Conservation (phyloP, 2,797 vertebrate genomes). For the Gymnoscopelus microlampas region DNA sequence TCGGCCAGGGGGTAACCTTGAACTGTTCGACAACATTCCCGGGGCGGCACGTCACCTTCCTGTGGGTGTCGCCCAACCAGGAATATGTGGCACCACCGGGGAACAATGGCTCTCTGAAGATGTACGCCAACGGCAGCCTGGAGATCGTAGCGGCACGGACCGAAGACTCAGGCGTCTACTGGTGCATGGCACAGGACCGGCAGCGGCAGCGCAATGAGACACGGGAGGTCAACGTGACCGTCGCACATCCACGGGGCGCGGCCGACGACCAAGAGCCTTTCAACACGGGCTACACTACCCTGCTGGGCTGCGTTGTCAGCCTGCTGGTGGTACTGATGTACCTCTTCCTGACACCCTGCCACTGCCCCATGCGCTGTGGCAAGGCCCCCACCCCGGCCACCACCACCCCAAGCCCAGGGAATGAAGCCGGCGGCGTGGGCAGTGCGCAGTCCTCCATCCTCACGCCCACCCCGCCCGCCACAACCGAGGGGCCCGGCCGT, state of each 20-base stretch:
- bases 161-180: conserved; percentile 86
- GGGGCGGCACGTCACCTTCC: conserved; percentile 64
- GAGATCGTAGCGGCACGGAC: conserved; percentile 75
- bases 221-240: conserved; percentile 87
- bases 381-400: conserved; percentile 51
- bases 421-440: conserved; percentile 73
- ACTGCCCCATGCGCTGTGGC: conserved; percentile 74
- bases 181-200: conserved; percentile 85
- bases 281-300: conserved; percentile 92
- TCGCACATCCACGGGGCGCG: conserved; percentile 55
- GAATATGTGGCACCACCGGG: conserved; percentile 86
- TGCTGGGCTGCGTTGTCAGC: conserved; percentile 91
- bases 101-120: conserved; percentile 82
- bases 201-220: conserved; percentile 82
- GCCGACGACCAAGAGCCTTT: conserved; percentile 77
- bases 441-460: conserved; percentile 92
- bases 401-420: conserved; percentile 65
- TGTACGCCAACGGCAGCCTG: conserved; percentile 88
- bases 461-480: conserved; percentile 84
- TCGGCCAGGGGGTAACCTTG: conserved; percentile 77
- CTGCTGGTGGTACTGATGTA: conserved; percentile 92
- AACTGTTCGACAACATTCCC: conserved; percentile 80
- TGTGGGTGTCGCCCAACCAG: conserved; percentile 87
- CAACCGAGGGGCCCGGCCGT: conserved; percentile 84
- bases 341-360: conserved; percentile 91